Evolutionary conservation across 1,140 invertebrate genomes (phyloP).

Genomic region (Notospermus geniculatus): DNA sequence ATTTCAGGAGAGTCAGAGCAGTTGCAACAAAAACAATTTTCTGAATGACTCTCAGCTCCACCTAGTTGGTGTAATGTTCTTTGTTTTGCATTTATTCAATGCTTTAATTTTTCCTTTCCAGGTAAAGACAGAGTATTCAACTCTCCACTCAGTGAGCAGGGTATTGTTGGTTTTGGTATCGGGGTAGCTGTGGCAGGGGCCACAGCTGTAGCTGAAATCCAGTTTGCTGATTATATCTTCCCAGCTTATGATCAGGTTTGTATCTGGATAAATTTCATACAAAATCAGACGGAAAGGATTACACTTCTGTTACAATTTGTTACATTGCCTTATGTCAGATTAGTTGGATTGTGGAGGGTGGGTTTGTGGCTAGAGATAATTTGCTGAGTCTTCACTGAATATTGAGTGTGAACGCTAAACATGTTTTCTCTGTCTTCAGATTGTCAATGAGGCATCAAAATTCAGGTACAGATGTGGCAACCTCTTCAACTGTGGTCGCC

Average conservation of each 20-base stretch:
- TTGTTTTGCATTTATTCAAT: too few species aligned
- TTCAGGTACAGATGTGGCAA: constrained; percentile 90
- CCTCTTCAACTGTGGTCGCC: constrained; percentile 82
- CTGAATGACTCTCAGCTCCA: too few species aligned
- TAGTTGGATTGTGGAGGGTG: too few species aligned
- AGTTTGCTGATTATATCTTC: constrained; percentile 99
- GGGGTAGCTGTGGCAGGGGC: constrained; percentile 83
- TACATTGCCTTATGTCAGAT: too few species aligned
- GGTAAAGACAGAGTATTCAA: constrained; percentile 90
- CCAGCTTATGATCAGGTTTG: constrained; percentile 96
- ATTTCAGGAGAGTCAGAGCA: too few species aligned
- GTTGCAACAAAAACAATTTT: too few species aligned
- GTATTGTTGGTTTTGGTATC: constrained; percentile 96
- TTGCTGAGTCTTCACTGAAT: too few species aligned
- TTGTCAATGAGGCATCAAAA: constrained; percentile 84
- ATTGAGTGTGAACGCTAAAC: neutral
- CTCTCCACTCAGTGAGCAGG: constrained; percentile 96
- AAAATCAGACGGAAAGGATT: too few species aligned
- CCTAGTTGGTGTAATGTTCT: too few species aligned
- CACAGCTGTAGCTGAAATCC: constrained; percentile 97
- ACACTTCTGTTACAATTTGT: too few species aligned
- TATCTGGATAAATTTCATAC: neutral
- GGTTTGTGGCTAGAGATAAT: too few species aligned
- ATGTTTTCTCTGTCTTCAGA: constrained; percentile 43
- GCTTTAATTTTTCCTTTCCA: too few species aligned